Evolutionary conservation across 2,888 invertebrate genomes (phyloP), one percentile per base, ranked within the genome.

Genomic region (Timema podura): DNA sequence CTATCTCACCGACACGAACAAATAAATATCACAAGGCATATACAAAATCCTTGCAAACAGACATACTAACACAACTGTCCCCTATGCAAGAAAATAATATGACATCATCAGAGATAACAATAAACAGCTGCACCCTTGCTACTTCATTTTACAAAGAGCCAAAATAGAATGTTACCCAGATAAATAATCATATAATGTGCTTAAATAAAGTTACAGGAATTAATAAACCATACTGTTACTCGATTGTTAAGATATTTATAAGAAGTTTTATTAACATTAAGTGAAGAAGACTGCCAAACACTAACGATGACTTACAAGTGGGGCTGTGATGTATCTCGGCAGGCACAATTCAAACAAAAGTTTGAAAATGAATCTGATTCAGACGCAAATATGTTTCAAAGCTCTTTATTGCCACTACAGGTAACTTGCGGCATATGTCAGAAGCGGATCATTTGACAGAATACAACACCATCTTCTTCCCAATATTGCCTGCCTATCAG

Each of bases 311-410:
- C 76, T 46, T 76, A 66, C 15, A 76, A 77, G 74, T 77, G 76
- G 76, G 76, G 76, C 13, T 77, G 76, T 72, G 77, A 77, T 69
- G 77, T 76, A 5, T 77, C 76, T 1, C 75, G 76, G 48, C 77
- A 77, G 69, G 30, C 72, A 9, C 73, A 77, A 61, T 77, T 71
- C 66, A 77, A 79, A 72, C 76, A 77, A 70, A 76, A 75, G 71
- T 76, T 78, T 71, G 10, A 69, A 30, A 75, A 76, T 69, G 15
- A 48, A 8, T 49, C 51, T 0, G 75, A 76, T 45, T 68, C 71
- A 64, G 77, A 78, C 69, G 74, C 76, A 3, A 74, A 75, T 71
- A 75, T 80, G 48, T 80, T 79, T 74, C 77, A 75, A 70, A 76
- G 64, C 64, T 67, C 64, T 30, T 64, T 68, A 5, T 45, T 68